Percentiles rank a stretch among this genome's conserved stretches.
Evolutionary conservation across 2,797 vertebrate species (phyloP).

Genomic region (Salarias fasciatus): DNA sequence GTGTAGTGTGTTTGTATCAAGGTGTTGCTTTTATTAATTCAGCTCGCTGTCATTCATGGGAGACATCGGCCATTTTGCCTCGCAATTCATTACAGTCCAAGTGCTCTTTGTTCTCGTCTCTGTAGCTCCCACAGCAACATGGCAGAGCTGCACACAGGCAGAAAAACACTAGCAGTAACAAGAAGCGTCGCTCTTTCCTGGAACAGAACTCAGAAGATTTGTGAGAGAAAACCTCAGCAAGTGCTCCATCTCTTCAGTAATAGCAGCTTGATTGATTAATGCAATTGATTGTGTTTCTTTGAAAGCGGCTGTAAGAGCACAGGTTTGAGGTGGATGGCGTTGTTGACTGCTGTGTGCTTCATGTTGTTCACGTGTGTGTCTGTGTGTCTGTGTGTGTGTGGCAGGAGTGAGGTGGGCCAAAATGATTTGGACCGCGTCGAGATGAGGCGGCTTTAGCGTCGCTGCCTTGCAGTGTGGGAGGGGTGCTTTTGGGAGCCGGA

Average conservation of each 20-base stretch:
- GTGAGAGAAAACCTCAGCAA: slow-evolving; percentile 38
- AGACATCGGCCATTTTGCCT: slow-evolving; percentile 80
- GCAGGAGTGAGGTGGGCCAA: slow-evolving; percentile 24
- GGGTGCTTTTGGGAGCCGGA: slow-evolving; percentile 64
- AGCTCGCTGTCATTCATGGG: slow-evolving; percentile 67
- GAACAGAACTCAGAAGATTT: slow-evolving; percentile 50
- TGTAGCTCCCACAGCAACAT: slow-evolving; percentile 55
- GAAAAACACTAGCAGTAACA: slow-evolving; percentile 30
- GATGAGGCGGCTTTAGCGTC: slow-evolving; percentile 39
- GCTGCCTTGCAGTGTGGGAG: slow-evolving; percentile 62
- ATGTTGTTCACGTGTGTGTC: no score
- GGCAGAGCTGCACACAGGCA: slow-evolving; percentile 49
- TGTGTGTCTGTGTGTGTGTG: background rate
- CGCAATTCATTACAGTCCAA: slow-evolving; percentile 72
- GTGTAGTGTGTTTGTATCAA: slow-evolving; percentile 16
- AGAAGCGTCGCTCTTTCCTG: slow-evolving; percentile 17
- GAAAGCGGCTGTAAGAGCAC: slow-evolving; percentile 27
- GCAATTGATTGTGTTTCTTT: slow-evolving; percentile 33
- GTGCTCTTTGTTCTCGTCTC: slow-evolving; percentile 72
- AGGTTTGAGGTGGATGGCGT: slow-evolving; percentile 22
- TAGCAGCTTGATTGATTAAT: slow-evolving; percentile 41
- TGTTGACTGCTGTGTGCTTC: slow-evolving; percentile 5
- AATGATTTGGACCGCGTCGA: slow-evolving; percentile 42
- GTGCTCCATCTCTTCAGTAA: slow-evolving; percentile 35
- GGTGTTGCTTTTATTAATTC: slow-evolving; percentile 63